A percentile compares a stretch with the other conserved stretches of the same genome.
Evolutionary conservation across 2,888 invertebrate species (phyloP).

Genomic region (Pomacea canaliculata): DNA sequence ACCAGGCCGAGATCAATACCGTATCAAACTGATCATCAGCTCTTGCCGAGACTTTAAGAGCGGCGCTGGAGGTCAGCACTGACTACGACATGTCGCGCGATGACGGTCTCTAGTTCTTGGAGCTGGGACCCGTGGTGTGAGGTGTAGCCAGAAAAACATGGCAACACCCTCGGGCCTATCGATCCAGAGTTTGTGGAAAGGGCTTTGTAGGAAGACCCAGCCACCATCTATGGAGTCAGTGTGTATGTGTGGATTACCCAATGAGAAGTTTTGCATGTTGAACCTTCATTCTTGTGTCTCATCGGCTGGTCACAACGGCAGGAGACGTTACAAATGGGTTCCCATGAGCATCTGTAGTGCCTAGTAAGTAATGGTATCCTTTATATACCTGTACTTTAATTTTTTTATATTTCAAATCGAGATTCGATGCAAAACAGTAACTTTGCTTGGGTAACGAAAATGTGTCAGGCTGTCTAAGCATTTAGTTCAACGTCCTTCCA

Average conservation of each 20-base stretch:
- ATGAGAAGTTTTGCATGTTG: constrained; percentile 18
- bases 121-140: too few relatives aligned
- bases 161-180: not conserved
- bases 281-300: constrained; percentile 11
- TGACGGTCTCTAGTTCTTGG: too few relatives aligned
- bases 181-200: not conserved
- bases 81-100: too few relatives aligned
- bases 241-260: constrained; percentile 12
- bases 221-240: not conserved
- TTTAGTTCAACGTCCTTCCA: too few relatives aligned
- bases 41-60: too few relatives aligned
- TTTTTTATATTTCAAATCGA: too few relatives aligned
- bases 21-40: too few relatives aligned
- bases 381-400: not conserved
- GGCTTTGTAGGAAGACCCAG: not conserved
- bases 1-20: too few relatives aligned
- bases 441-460: too few relatives aligned
- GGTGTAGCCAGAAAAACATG: not conserved
- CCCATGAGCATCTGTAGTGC: constrained; percentile 30
- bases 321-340: constrained; percentile 19
- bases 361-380: constrained; percentile 24
- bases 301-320: not conserved
- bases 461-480: too few relatives aligned
- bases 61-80: too few relatives aligned
- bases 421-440: too few relatives aligned